Evolutionary conservation across 2,797 vertebrate genomes (phyloP).

Genomic region (Enoplosus armatus): DNA sequence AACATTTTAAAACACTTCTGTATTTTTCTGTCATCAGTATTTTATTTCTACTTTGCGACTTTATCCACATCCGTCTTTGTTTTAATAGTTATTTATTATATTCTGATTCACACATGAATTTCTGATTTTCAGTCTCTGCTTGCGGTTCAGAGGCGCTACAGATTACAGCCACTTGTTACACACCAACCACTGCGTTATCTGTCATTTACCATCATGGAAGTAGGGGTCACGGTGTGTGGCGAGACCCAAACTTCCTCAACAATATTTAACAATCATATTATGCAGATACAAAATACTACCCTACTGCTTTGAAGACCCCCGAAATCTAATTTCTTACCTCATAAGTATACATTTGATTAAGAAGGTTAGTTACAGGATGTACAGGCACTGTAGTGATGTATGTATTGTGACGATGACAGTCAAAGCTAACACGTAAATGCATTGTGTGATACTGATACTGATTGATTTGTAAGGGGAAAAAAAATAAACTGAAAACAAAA

Average conservation of each 20-base stretch:
- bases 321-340: no score
- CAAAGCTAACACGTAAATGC: neutral
- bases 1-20: neutral
- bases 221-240: neutral
- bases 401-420: neutral
- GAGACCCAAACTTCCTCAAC: neutral
- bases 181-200: neutral
- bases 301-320: no score
- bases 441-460: neutral
- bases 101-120: neutral
- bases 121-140: neutral
- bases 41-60: neutral
- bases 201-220: neutral
- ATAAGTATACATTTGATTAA: neutral
- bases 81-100: no score
- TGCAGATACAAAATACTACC: neutral
- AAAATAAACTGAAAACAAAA: neutral
- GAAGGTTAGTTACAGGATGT: neutral
- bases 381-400: neutral
- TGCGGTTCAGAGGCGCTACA: neutral
- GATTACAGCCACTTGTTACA: neutral
- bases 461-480: neutral
- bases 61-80: neutral
- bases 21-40: neutral
- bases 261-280: neutral